phyloP scores from a whole-genome alignment of 1,140 invertebrate species.

The Drosophila tropicalis region DNA sequence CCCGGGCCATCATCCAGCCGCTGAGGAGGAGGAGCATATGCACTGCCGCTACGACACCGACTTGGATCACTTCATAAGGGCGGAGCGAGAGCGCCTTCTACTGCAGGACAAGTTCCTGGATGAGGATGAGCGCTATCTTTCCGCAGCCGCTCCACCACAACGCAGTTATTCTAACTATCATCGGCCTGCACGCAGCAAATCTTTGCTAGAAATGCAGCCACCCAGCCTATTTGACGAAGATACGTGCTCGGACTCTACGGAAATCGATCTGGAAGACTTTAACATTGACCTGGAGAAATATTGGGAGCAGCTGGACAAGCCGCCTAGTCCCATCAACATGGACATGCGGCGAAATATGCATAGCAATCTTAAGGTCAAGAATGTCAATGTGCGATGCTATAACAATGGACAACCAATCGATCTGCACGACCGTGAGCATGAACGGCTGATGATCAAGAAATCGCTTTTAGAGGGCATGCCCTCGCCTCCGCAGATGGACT shows the following conservation, averaged over 20 bases:
- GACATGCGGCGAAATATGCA: conserved; percentile 82
- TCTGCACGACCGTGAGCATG: conserved; percentile 78
- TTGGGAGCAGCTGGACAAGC: conserved; percentile 82
- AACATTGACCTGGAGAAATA: conserved; percentile 83
- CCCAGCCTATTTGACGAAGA: conserved; percentile 78
- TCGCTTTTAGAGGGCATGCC: conserved; percentile 80
- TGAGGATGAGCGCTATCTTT: conserved; percentile 78
- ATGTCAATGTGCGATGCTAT: conserved; percentile 79
- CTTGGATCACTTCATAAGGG: conserved; percentile 79
- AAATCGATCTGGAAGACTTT: conserved; percentile 82
- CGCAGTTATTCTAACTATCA: conserved; percentile 49
- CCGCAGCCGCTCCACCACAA: conserved; percentile 33
- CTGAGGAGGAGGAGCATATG: conserved; percentile 79
- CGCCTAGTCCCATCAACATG: conserved; percentile 80
- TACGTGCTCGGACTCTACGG: conserved; percentile 80
- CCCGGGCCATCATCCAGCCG: conserved; percentile 78
- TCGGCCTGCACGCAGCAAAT: conserved; percentile 75
- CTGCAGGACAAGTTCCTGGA: conserved; percentile 82
- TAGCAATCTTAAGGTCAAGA: conserved; percentile 79
- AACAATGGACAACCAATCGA: conserved; percentile 82
- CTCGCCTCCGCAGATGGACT: conserved; percentile 74
- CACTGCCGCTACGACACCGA: conserved; percentile 82
- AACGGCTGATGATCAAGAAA: conserved; percentile 81
- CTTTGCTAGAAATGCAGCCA: conserved; percentile 77
- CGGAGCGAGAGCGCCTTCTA: conserved; percentile 74